Percentiles rank a stretch among this genome's conserved stretches.
Conservation (phyloP, 2,888 invertebrate species). For the Artemia sinica region DNA sequence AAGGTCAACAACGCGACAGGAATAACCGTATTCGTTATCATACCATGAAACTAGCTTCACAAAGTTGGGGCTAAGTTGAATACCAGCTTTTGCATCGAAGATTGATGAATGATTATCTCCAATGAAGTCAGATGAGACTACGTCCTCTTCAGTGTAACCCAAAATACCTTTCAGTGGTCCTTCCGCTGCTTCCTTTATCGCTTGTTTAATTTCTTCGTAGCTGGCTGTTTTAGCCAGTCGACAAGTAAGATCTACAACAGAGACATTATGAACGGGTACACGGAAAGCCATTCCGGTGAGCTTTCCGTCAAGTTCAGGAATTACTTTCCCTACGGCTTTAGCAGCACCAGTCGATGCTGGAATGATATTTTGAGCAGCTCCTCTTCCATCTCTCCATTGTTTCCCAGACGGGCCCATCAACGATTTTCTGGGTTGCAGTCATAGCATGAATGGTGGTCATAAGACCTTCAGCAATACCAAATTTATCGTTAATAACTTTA, state of each 20-base stretch:
- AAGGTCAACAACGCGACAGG: constrained; percentile 88
- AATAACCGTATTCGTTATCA: constrained; percentile 97
- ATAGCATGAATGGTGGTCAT: constrained; percentile 97
- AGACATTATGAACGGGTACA: constrained; percentile 90
- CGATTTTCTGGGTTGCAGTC: constrained; percentile 94
- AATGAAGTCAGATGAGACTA: constrained; percentile 77
- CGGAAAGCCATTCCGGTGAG: constrained; percentile 99
- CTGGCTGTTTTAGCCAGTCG: constrained; percentile 29
- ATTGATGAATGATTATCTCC: constrained; percentile 79
- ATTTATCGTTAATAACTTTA: constrained; percentile 90
- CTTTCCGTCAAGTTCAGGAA: constrained; percentile 89
- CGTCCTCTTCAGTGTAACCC: no score
- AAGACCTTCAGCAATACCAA: constrained; percentile 77
- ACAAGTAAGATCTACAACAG: constrained; percentile 90
- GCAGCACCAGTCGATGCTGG: constrained; percentile 96
- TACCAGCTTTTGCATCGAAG: constrained; percentile 93
- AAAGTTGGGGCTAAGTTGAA: constrained; percentile 79
- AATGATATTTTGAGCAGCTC: constrained; percentile 95
- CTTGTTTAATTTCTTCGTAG: constrained; percentile 37
- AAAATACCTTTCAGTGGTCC: constrained; percentile 36
- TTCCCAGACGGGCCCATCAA: no score
- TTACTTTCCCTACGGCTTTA: no score
- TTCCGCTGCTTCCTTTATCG: constrained; percentile 35
- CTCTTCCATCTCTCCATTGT: constrained; percentile 18
- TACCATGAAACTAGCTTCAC: constrained; percentile 98